phyloP scores from a whole-genome alignment of 1,140 invertebrate genomes.

The Megalonaias nervosa region DNA sequence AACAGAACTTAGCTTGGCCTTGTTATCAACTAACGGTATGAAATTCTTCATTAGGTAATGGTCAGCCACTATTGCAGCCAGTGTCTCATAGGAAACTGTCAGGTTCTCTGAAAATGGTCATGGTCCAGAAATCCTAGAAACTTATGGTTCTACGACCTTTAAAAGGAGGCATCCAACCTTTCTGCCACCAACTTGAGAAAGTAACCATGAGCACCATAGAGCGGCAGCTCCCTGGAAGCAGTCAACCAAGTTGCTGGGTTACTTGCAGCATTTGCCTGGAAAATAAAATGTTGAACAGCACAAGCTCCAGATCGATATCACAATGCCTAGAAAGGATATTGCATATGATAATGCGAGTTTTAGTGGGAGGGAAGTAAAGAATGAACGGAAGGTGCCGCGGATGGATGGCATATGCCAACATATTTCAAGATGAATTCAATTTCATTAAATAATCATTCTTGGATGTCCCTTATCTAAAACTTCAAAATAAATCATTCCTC shows the following conservation, averaged over 20 bases:
- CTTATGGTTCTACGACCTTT: conserved; percentile 8
- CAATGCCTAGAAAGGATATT: neutral
- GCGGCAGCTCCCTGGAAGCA: conserved; percentile 36
- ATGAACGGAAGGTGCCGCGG: neutral
- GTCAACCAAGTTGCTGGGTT: conserved; percentile 51
- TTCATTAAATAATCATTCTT: neutral
- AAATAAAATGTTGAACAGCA: conserved; percentile 15
- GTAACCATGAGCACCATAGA: conserved; percentile 54
- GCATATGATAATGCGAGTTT: neutral
- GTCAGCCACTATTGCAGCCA: no score
- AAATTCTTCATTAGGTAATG: no score
- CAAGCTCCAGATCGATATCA: neutral
- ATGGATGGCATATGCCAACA: neutral
- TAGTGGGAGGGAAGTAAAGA: neutral
- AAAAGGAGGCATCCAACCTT: conserved; percentile 56
- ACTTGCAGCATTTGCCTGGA: conserved; percentile 50
- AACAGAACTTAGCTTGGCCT: no score
- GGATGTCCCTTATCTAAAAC: no score
- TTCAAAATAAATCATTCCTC: no score
- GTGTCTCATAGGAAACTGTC: no score
- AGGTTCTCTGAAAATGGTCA: no score
- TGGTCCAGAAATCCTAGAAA: no score
- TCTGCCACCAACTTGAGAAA: conserved; percentile 54
- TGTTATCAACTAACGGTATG: no score
- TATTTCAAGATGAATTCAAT: neutral